These are phyloP conservation scores for Anoplius nigerrimus DNA, from an alignment of 2,888 invertebrate genomes.

Conservation along the genomic window DNA sequence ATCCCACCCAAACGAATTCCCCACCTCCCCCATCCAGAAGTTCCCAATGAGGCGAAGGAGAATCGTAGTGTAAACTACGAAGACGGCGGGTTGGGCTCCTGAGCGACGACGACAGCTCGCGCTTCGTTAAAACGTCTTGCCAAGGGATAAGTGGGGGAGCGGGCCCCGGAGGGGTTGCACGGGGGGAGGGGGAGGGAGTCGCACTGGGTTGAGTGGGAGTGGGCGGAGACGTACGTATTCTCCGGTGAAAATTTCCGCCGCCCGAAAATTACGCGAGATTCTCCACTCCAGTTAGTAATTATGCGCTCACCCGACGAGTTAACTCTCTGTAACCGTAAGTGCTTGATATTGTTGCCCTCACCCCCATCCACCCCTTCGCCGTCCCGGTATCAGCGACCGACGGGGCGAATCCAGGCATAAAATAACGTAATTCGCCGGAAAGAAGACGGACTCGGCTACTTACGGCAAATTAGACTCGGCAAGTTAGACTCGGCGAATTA, in stretches of 20 bases:
- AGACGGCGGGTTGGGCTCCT: conserved; percentile 27
- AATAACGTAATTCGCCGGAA: conserved; percentile 33
- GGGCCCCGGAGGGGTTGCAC: too few relatives aligned
- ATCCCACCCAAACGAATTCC: neutral
- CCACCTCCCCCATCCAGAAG: neutral
- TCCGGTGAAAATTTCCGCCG: conserved; percentile 47
- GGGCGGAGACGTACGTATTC: conserved; percentile 40
- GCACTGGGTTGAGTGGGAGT: too few relatives aligned
- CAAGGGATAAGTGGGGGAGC: conserved; percentile 9
- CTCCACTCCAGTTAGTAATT: conserved; percentile 51
- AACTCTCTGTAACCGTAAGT: conserved; percentile 47
- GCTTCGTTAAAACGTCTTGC: conserved; percentile 52
- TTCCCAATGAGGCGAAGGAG: conserved; percentile 13
- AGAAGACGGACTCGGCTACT: neutral
- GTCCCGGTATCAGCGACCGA: conserved; percentile 30
- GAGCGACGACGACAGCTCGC: conserved; percentile 46
- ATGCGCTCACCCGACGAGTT: conserved; percentile 43
- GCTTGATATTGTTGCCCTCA: conserved; percentile 48
- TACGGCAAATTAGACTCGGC: too few relatives aligned
- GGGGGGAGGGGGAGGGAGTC: too few relatives aligned
- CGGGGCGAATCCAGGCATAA: conserved; percentile 34
- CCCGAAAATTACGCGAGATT: conserved; percentile 51
- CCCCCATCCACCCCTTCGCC: too few relatives aligned
- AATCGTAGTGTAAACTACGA: conserved; percentile 27
- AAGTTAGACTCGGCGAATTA: too few relatives aligned